Conservation (phyloP, 2,113 vertebrate genomes). For the Trochalopteron elliotii region DNA sequence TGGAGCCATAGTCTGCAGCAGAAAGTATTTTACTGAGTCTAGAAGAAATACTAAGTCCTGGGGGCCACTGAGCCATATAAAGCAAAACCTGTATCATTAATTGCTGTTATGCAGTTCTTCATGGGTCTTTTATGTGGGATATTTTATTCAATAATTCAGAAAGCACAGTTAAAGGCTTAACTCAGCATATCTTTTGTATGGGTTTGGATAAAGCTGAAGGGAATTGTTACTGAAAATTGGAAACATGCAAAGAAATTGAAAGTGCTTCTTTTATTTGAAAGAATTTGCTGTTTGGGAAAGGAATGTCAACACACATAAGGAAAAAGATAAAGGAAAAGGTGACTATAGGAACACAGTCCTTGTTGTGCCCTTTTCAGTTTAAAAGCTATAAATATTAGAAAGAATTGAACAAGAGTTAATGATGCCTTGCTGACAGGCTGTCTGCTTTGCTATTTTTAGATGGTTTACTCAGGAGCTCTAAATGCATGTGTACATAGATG, state of each 20-base stretch:
- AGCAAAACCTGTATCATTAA: background rate
- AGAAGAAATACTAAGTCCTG: background rate
- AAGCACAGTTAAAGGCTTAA: background rate
- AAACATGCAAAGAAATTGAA: background rate
- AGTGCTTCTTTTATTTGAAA: background rate
- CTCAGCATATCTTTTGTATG: background rate
- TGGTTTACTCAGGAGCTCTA: background rate
- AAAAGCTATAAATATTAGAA: background rate
- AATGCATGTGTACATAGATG: background rate
- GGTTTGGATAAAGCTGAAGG: background rate
- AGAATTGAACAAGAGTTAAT: background rate
- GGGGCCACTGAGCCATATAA: background rate
- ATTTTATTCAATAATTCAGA: background rate
- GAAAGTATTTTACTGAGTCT: conserved; percentile 7
- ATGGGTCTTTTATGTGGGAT: background rate
- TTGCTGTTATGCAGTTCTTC: background rate
- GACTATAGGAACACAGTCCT: background rate
- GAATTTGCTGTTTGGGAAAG: background rate
- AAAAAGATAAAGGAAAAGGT: background rate
- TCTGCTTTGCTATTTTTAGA: background rate
- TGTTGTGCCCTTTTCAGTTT: background rate
- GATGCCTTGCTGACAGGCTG: background rate
- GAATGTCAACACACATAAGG: background rate
- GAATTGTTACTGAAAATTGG: background rate
- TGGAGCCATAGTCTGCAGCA: conserved; percentile 1